Conservation (phyloP, 1,140 invertebrate genomes). For the Zaprionus vittiger region DNA sequence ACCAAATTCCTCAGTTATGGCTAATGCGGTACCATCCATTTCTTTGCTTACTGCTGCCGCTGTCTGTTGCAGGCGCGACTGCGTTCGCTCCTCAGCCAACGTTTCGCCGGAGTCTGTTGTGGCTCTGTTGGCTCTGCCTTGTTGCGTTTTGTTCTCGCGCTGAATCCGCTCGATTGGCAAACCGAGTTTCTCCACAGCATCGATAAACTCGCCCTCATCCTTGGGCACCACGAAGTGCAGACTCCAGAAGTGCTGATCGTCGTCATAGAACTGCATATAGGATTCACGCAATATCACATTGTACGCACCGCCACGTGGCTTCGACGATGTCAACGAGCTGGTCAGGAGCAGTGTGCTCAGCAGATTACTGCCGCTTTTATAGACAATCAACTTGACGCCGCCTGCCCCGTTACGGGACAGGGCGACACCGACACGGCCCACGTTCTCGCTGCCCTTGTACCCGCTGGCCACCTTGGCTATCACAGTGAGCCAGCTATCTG, state of each 20-base stretch:
- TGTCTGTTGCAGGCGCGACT: neutral
- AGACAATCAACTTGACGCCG: slow-evolving; percentile 58
- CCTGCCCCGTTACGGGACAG: slow-evolving; percentile 37
- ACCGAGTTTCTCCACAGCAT: neutral
- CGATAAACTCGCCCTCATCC: slow-evolving; percentile 54
- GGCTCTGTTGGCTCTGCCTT: neutral
- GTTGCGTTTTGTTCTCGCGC: neutral
- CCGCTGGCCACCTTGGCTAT: slow-evolving; percentile 63
- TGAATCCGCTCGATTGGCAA: slow-evolving; percentile 23
- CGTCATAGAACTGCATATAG: slow-evolving; percentile 75
- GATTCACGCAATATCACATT: slow-evolving; percentile 36
- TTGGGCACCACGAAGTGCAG: slow-evolving; percentile 44
- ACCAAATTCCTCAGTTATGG: neutral
- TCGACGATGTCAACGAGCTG: slow-evolving; percentile 2
- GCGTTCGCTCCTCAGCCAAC: neutral
- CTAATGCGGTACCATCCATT: neutral
- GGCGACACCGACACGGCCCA: slow-evolving; percentile 66
- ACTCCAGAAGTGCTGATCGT: slow-evolving; percentile 59
- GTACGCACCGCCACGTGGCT: neutral
- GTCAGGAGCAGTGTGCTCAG: slow-evolving; percentile 37
- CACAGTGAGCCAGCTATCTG: slow-evolving; percentile 35
- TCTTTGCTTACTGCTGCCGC: neutral
- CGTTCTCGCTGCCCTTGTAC: slow-evolving; percentile 36
- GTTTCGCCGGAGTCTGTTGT: neutral
- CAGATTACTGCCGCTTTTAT: slow-evolving; percentile 46